These are phyloP conservation scores for Sus cebifrons DNA, from an alignment of 2,797 vertebrate species.

Conservation along the genomic window DNA sequence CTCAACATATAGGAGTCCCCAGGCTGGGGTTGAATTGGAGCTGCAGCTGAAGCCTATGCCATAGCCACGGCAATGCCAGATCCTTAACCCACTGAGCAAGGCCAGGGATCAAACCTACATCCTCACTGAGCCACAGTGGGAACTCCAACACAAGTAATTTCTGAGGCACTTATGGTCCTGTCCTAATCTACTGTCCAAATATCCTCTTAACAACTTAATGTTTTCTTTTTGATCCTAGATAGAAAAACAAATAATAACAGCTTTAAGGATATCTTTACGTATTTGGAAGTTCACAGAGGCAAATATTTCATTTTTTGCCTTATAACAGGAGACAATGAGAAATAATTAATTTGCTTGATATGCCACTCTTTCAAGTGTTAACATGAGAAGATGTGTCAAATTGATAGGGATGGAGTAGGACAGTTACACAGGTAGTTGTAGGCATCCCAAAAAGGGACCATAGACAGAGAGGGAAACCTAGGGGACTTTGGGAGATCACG, in stretches of 20 bases:
- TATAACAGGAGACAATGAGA: not conserved
- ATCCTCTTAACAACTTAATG: not conserved
- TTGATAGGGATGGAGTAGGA: too few species aligned
- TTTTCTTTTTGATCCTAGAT: not conserved
- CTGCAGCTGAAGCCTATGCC: too few species aligned
- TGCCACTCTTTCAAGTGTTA: not conserved
- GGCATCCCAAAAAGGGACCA: too few species aligned
- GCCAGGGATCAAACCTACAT: too few species aligned
- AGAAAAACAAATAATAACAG: slow-evolving; percentile 5
- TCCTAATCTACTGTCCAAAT: not conserved
- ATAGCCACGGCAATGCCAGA: too few species aligned
- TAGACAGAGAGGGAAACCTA: too few species aligned
- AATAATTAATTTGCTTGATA: not conserved
- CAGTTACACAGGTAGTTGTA: too few species aligned
- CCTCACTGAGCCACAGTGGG: too few species aligned
- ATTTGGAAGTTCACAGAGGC: not conserved
- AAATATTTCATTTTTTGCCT: not conserved
- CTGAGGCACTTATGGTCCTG: not conserved
- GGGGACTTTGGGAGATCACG: too few species aligned
- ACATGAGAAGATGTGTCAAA: not conserved
- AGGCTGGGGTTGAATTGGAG: too few species aligned
- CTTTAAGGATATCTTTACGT: not conserved
- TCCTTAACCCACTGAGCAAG: too few species aligned
- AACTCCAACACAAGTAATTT: not conserved
- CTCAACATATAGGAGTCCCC: too few species aligned